Percentiles rank a stretch among this genome's conserved stretches.
phyloP scores from a whole-genome alignment of 53 echinoderm and acorn worm species.

The Holothuria scabra region DNA sequence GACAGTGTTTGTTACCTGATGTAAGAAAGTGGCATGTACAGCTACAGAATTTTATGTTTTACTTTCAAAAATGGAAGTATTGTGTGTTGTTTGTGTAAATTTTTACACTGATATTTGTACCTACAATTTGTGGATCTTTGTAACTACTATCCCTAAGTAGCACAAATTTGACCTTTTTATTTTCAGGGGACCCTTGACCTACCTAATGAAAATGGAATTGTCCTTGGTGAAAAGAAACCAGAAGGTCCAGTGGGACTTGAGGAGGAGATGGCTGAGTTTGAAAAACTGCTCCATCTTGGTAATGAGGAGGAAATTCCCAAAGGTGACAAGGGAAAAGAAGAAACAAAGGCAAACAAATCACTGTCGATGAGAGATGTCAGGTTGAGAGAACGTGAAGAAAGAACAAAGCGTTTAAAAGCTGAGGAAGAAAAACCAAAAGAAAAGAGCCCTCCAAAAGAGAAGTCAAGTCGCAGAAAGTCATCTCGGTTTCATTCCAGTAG shows the following conservation, averaged over 20 bases:
- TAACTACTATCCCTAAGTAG: too few species aligned
- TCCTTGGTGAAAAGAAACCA: neutral
- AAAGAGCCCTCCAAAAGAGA: neutral
- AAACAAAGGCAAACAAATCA: neutral
- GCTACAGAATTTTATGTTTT: too few species aligned
- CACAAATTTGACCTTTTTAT: too few species aligned
- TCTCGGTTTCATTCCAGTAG: conserved; percentile 8
- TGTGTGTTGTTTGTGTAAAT: too few species aligned
- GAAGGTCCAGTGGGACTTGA: conserved; percentile 37
- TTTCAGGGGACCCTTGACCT: too few species aligned
- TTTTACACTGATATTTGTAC: too few species aligned
- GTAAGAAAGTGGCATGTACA: too few species aligned
- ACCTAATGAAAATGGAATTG: conserved; percentile 16
- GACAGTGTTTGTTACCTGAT: too few species aligned
- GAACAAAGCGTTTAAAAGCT: neutral
- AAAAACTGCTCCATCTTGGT: conserved; percentile 22
- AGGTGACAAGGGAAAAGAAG: neutral
- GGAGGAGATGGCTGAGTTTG: conserved; percentile 76
- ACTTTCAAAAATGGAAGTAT: too few species aligned
- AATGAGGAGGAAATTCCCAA: neutral
- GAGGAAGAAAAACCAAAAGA: neutral
- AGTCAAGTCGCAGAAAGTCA: conserved; percentile 20
- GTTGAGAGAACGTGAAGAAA: conserved; percentile 14
- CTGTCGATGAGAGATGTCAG: neutral
- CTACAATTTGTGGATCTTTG: too few species aligned